A percentile compares a stretch with the other conserved stretches of the same genome.
Conservation (phyloP, 2,797 vertebrate species). For the Melanotaenia trifasciata region DNA sequence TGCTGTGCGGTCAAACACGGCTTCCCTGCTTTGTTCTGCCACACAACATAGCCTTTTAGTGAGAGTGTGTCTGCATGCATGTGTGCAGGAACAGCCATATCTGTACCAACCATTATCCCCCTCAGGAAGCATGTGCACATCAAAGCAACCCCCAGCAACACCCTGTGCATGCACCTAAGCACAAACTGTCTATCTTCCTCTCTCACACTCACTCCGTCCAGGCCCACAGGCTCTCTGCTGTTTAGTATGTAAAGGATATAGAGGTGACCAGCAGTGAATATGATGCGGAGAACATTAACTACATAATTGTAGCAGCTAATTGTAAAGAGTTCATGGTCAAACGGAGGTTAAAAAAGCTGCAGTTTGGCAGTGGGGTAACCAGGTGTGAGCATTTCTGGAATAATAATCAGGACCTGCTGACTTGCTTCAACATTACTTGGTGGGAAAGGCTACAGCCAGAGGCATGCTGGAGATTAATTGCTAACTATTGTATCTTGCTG, state of each 20-base stretch:
- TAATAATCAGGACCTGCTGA: constrained; percentile 40
- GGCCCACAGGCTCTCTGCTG: constrained; percentile 38
- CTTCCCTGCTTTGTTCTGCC: constrained; percentile 30
- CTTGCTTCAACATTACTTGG: constrained; percentile 33
- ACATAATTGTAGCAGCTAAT: constrained; percentile 27
- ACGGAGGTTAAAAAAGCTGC: constrained; percentile 15
- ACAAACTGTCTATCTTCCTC: constrained; percentile 34
- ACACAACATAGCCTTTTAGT: neutral
- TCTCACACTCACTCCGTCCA: constrained; percentile 21
- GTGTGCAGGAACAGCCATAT: constrained; percentile 21
- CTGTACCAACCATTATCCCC: constrained; percentile 29
- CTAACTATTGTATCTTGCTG: constrained; percentile 42
- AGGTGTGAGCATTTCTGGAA: constrained; percentile 47
- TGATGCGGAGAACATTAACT: constrained; percentile 1
- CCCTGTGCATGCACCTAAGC: constrained; percentile 27
- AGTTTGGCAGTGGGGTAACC: constrained; percentile 23
- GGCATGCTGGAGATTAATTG: constrained; percentile 55
- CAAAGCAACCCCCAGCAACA: constrained; percentile 27
- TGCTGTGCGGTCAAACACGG: constrained; percentile 4
- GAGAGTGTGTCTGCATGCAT: neutral
- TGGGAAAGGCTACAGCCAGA: constrained; percentile 39
- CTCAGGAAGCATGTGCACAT: constrained; percentile 41
- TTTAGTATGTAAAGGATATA: constrained; percentile 44
- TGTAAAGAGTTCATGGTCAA: constrained; percentile 25
- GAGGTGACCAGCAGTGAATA: constrained; percentile 29